phyloP scores from a whole-genome alignment of 2,888 invertebrate genomes.

The Leptinotarsa juncta region DNA sequence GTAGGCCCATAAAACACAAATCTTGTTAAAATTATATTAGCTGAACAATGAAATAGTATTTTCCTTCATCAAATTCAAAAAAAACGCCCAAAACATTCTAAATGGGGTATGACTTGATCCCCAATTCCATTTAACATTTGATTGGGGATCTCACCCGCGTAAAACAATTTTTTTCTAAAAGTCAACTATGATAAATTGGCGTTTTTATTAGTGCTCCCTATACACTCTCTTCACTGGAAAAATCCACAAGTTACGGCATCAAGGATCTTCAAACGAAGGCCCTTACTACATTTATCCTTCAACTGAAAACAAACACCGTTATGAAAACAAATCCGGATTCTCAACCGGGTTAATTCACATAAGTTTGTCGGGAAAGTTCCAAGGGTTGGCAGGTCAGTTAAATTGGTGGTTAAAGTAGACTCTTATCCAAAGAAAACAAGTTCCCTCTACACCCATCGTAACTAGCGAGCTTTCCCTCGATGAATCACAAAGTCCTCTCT shows the following conservation, averaged over 20 bases:
- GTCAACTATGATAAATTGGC: no score
- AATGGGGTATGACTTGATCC: no score
- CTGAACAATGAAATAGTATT: no score
- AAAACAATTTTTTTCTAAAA: not conserved
- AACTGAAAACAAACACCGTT: constrained; percentile 10
- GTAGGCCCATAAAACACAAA: no score
- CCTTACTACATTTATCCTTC: not conserved
- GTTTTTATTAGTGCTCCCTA: no score
- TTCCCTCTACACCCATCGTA: not conserved
- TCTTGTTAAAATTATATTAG: no score
- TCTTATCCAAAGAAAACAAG: constrained; percentile 3
- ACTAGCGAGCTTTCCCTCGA: not conserved
- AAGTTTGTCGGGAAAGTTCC: not conserved
- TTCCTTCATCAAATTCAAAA: no score
- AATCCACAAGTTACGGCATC: not conserved
- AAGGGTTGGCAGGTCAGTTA: constrained; percentile 1
- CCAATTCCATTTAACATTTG: no score
- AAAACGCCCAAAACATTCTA: no score
- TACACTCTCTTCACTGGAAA: not conserved
- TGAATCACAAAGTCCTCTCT: constrained; percentile 12
- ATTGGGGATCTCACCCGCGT: not conserved
- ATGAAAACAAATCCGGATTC: constrained; percentile 4
- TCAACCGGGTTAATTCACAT: constrained; percentile 1
- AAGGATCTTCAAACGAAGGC: not conserved
- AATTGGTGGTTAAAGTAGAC: not conserved